Evolutionary conservation across 1,140 invertebrate genomes (phyloP).

Genomic region (Heliconius congener): DNA sequence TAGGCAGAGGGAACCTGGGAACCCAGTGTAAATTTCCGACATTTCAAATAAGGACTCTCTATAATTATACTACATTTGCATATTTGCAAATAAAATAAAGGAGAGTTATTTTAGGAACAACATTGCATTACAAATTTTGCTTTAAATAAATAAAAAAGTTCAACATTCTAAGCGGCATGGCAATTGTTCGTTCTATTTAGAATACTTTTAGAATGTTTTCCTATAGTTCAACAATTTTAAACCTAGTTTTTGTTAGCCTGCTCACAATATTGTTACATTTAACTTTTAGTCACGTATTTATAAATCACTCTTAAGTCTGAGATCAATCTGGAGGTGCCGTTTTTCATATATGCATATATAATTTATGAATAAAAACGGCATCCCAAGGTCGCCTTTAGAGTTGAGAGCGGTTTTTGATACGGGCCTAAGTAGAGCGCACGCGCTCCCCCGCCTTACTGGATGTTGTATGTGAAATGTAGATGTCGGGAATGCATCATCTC

Average conservation of each 20-base stretch:
- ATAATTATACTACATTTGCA: neutral
- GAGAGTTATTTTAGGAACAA: neutral
- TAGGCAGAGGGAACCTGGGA: too few relatives aligned
- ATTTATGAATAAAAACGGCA: too few relatives aligned
- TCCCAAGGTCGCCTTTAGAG: too few relatives aligned
- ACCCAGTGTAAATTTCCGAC: too few relatives aligned
- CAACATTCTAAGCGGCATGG: neutral
- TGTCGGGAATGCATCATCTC: conserved; percentile 59
- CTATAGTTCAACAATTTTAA: neutral
- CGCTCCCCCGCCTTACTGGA: conserved; percentile 44
- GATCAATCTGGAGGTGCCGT: too few relatives aligned
- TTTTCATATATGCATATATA: too few relatives aligned
- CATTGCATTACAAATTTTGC: neutral
- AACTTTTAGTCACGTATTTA: conserved; percentile 19
- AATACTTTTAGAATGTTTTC: neutral
- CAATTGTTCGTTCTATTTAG: conserved; percentile 3
- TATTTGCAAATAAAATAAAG: neutral
- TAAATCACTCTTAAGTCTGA: too few relatives aligned
- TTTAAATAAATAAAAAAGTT: neutral
- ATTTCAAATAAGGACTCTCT: neutral
- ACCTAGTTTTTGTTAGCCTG: neutral
- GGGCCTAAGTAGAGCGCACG: conserved; percentile 46
- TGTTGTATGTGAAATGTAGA: conserved; percentile 76
- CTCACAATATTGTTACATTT: conserved; percentile 19
- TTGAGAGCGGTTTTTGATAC: too few relatives aligned